These are phyloP conservation scores for Stigmatopora argus DNA, from an alignment of 2,113 vertebrate species.

Conservation along the genomic window DNA sequence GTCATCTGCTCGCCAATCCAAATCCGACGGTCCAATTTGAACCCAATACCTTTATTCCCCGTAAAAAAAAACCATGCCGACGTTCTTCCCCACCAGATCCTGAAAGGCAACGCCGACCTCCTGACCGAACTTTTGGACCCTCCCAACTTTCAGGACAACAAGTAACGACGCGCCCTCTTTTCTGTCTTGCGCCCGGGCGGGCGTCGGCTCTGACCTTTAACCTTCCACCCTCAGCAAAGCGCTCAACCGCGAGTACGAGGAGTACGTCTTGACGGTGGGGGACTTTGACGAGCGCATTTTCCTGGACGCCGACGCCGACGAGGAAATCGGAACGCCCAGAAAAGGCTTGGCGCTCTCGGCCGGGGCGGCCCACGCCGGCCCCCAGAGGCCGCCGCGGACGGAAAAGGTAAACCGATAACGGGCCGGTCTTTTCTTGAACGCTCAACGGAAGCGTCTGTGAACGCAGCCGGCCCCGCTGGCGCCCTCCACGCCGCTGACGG, in stretches of 20 bases:
- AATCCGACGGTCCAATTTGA: too few species aligned
- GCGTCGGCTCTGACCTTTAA: too few species aligned
- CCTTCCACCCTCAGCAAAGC: constrained; percentile 76
- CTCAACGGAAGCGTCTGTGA: background rate
- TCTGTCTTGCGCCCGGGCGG: too few species aligned
- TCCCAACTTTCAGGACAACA: constrained; percentile 88
- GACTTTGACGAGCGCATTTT: constrained; percentile 97
- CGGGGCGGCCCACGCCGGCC: constrained; percentile 48
- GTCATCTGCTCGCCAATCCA: too few species aligned
- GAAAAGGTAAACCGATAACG: constrained; percentile 75
- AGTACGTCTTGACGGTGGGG: constrained; percentile 90
- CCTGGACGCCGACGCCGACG: constrained; percentile 89
- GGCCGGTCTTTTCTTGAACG: too few species aligned
- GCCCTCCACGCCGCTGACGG: constrained; percentile 93
- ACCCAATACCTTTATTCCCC: too few species aligned
- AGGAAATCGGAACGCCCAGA: constrained; percentile 90
- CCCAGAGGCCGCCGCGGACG: constrained; percentile 80
- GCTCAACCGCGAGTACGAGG: constrained; percentile 92
- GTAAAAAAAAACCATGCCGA: too few species aligned
- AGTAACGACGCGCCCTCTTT: constrained; percentile 61
- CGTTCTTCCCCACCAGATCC: constrained; percentile 82
- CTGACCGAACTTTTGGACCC: constrained; percentile 80
- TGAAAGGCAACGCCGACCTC: constrained; percentile 80
- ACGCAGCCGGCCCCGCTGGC: constrained; percentile 72
- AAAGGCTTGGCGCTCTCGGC: constrained; percentile 69